Percentiles rank a stretch among this genome's conserved stretches.
phyloP scores from a whole-genome alignment of 1,140 invertebrate genomes.

The Tribolium madens region DNA sequence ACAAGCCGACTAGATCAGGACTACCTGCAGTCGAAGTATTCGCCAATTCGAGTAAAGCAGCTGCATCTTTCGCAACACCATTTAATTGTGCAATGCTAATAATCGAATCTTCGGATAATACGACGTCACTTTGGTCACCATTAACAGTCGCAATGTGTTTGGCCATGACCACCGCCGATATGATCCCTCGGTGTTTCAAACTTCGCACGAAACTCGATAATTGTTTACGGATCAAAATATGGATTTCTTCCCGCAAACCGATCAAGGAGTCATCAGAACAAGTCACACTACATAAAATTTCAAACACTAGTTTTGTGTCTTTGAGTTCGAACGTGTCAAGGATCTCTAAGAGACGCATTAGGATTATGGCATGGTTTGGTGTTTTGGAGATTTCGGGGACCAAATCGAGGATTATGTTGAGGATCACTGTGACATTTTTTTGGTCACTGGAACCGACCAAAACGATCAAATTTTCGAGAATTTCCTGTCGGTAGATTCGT shows the following conservation, averaged over 20 bases:
- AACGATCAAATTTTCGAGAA: constrained; percentile 57
- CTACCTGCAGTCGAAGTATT: constrained; percentile 59
- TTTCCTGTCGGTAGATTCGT: constrained; percentile 54
- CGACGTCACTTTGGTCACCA: constrained; percentile 13
- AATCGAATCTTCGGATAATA: constrained; percentile 6
- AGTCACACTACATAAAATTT: constrained; percentile 69
- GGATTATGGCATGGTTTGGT: constrained; percentile 64
- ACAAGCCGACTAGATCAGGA: constrained; percentile 73
- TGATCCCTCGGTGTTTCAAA: constrained; percentile 67
- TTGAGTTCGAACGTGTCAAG: constrained; percentile 70
- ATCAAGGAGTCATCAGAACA: constrained; percentile 67
- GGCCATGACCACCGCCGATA: constrained; percentile 66
- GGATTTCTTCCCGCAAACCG: constrained; percentile 72
- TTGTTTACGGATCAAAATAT: constrained; percentile 74
- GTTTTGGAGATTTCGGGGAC: constrained; percentile 55
- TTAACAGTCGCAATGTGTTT: constrained; percentile 63
- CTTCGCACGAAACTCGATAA: constrained; percentile 67
- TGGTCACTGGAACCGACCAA: constrained; percentile 48
- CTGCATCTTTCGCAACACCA: constrained; percentile 64
- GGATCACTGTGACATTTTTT: constrained; percentile 49
- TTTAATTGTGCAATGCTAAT: constrained; percentile 38
- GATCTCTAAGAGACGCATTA: constrained; percentile 71
- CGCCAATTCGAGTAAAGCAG: constrained; percentile 62
- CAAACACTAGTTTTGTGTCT: constrained; percentile 70
- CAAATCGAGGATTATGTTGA: constrained; percentile 56